Percentiles rank a stretch among this genome's conserved stretches.
Conservation (phyloP, 2,113 vertebrate species). For the Trochalopteron elliotii region DNA sequence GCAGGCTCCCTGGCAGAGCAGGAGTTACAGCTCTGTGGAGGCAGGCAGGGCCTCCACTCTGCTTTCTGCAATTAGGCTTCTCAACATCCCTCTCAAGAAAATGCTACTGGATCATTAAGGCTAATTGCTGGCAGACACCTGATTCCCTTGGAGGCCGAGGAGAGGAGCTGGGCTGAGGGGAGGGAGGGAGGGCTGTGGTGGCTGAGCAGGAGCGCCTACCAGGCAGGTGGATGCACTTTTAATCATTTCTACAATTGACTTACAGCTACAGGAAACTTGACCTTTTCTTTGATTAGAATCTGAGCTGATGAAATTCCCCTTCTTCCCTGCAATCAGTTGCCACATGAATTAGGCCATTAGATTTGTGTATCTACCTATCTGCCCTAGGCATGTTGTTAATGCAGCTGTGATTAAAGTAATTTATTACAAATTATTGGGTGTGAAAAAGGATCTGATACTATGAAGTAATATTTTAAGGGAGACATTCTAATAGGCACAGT, state of each 20-base stretch:
- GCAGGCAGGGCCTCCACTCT: neutral
- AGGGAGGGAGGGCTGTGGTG: neutral
- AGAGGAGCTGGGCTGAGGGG: neutral
- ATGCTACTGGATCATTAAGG: constrained; percentile 41
- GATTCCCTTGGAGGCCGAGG: neutral
- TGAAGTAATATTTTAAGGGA: constrained; percentile 1
- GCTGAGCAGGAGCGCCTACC: neutral
- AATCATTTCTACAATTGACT: constrained; percentile 50
- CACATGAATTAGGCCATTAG: constrained; percentile 6
- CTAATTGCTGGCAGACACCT: constrained; percentile 49
- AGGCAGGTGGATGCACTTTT: constrained; percentile 50
- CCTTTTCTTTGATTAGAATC: constrained; percentile 61
- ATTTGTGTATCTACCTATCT: neutral
- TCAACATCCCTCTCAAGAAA: constrained; percentile 21
- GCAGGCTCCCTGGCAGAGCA: neutral
- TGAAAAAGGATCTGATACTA: constrained; percentile 31
- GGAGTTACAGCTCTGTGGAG: neutral
- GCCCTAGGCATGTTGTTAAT: constrained; percentile 9
- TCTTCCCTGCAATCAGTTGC: constrained; percentile 16
- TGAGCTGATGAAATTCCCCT: constrained; percentile 33
- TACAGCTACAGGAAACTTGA: constrained; percentile 43
- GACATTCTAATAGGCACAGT: neutral
- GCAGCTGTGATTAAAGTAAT: constrained; percentile 42
- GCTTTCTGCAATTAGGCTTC: constrained; percentile 37
- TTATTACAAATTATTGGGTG: constrained; percentile 40